Conservation (phyloP, 2,797 vertebrate species). For the Sebastes elongatus region DNA sequence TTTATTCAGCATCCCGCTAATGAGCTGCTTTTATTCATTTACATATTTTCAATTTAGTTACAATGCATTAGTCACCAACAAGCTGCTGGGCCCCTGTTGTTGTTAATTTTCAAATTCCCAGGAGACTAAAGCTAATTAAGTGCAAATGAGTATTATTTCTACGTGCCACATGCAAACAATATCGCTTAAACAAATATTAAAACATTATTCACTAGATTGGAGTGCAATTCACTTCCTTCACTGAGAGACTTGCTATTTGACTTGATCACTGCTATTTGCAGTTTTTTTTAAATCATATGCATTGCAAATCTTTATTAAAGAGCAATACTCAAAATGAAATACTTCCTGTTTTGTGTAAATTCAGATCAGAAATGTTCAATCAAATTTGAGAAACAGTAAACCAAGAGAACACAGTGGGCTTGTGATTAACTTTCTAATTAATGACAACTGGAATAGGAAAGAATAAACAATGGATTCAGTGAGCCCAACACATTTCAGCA, state of each 20-base stretch:
- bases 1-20: not conserved
- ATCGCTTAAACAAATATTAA: conserved; percentile 18
- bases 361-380: not conserved
- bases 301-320: not conserved
- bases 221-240: not conserved
- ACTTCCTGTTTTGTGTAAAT: not conserved
- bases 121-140: conserved; percentile 18
- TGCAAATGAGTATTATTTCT: conserved; percentile 9
- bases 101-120: conserved; percentile 15
- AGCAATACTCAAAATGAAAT: not conserved
- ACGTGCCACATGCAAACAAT: conserved; percentile 12
- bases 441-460: not conserved
- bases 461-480: not conserved
- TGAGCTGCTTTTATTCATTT: conserved; percentile 20
- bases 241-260: not conserved
- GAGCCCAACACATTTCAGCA: not conserved
- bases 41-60: conserved; percentile 7
- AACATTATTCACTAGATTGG: not conserved
- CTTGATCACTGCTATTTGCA: not conserved
- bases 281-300: not conserved
- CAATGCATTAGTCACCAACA: not conserved
- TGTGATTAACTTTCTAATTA: not conserved
- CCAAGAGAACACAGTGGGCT: not conserved
- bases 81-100: not conserved
- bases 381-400: not conserved